Base-by-base conservation (phyloP, 2,888 invertebrate species). In the Allacma fusca region DNA sequence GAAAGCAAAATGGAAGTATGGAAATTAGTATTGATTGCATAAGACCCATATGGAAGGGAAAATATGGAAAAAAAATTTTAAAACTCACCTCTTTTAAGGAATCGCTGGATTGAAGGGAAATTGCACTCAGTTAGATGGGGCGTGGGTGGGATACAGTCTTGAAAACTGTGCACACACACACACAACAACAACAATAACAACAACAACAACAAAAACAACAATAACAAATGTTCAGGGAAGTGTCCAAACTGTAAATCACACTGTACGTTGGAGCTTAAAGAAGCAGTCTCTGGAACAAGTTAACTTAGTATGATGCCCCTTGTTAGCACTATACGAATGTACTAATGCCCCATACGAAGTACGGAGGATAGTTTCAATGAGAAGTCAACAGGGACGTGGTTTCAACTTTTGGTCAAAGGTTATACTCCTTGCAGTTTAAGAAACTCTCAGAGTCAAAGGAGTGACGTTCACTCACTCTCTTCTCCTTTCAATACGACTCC, bases 331-430 rank as follows among this genome's bases (percentile, higher is more conserved):
- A 50, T 16, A 50, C 50, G 40, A 40, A 5, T 13, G 40, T 40
- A n/a, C 19, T 19, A n/a, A 9, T 40, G 5, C 40, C 13, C 40
- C 5, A 40, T 50, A 13, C 50, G 7, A n/a, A 50, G 50, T 5
- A 50, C 19, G 16, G 50, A n/a, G 5, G 50, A 50, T 50, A 50
- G 50, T 50, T 24, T 23, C 62, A 62, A 24, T 62, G 24, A 62
- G 24, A 62, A 62, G 24, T 24, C 62, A 62, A 24, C 24, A 62
- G 62, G 62, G 62, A 62, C 62, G 26, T 62, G 62, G 62, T 62
- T 62, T 62, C 24, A 62, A 62, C 62, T 24, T 62, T 62, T 24
- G 62, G 62, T 62, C 62, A 62, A 62, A 62, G 62, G 62, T 62
- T 62, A 57, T 4, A 57, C 57, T 57, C 57, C 57, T 62, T 16